Evolutionary conservation across 2,888 invertebrate genomes (phyloP).

Genomic region (Chironomus riparius): DNA sequence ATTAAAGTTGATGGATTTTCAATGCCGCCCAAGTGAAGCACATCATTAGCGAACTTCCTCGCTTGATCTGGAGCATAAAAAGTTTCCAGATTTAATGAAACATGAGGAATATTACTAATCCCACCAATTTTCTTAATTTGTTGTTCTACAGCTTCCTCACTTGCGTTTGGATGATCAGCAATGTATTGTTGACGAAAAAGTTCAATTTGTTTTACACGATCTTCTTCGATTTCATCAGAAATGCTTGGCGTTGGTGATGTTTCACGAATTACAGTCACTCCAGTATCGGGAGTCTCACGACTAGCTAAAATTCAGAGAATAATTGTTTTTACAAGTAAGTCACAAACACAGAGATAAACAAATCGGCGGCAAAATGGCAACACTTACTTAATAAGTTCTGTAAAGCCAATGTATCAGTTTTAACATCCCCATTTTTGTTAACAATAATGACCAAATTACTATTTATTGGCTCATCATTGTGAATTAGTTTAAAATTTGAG

Average conservation of each 20-base stretch:
- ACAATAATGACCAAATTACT: slow-evolving; percentile 65
- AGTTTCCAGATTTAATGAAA: slow-evolving; percentile 56
- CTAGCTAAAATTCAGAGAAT: slow-evolving; percentile 7
- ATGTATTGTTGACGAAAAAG: slow-evolving; percentile 1
- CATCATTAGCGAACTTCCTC: slow-evolving; percentile 43
- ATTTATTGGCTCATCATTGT: slow-evolving; percentile 29
- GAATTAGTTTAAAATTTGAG: slow-evolving; percentile 22
- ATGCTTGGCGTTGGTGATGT: slow-evolving; percentile 44
- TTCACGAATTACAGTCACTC: slow-evolving; percentile 53
- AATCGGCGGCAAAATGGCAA: slow-evolving; percentile 19
- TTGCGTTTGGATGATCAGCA: slow-evolving; percentile 24
- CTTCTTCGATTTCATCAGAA: slow-evolving; percentile 37
- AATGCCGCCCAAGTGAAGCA: slow-evolving; percentile 40
- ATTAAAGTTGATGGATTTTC: slow-evolving; percentile 35
- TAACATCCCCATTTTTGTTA: slow-evolving; percentile 75
- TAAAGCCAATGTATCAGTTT: slow-evolving; percentile 70
- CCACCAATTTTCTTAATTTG: neutral
- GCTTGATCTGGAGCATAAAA: slow-evolving; percentile 49
- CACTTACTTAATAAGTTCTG: slow-evolving; percentile 69
- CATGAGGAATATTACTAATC: slow-evolving; percentile 44
- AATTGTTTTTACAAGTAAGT: too few species aligned
- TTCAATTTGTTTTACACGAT: slow-evolving; percentile 25
- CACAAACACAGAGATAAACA: neutral
- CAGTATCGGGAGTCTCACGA: slow-evolving; percentile 47
- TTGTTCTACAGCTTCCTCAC: slow-evolving; percentile 30